Conservation (phyloP, 2,113 vertebrate species). For the Poecilia latipinna region DNA sequence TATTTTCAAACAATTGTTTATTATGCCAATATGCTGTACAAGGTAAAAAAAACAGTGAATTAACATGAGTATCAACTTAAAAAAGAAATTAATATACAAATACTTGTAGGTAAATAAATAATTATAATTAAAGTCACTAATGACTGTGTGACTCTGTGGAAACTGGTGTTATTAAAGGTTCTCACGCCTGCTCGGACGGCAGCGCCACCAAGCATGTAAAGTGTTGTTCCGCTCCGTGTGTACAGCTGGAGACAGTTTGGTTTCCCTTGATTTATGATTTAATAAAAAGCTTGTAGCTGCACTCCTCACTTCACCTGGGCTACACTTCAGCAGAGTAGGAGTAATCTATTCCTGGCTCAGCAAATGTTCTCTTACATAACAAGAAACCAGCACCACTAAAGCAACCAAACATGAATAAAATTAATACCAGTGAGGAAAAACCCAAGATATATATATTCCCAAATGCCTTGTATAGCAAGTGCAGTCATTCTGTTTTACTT, state of each 20-base stretch:
- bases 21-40: background rate
- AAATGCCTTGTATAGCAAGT: constrained; percentile 31
- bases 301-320: constrained; percentile 60
- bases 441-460: background rate
- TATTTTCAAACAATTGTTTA: background rate
- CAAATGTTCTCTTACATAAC: constrained; percentile 71
- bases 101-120: background rate
- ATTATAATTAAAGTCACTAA: background rate
- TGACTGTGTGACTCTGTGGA: background rate
- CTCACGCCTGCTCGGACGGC: constrained; percentile 6
- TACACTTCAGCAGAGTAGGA: constrained; percentile 63
- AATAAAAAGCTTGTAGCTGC: constrained; percentile 53
- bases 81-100: background rate
- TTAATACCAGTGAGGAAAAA: constrained; percentile 52
- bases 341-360: constrained; percentile 70
- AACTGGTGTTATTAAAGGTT: background rate
- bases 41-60: background rate
- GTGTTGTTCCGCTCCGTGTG: constrained; percentile 36
- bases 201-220: constrained; percentile 28
- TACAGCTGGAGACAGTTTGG: constrained; percentile 15
- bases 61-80: background rate
- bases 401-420: constrained; percentile 34
- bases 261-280: constrained; percentile 37
- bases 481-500: constrained; percentile 22
- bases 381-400: constrained; percentile 49